A percentile compares a stretch with the other conserved stretches of the same genome.
Conservation (phyloP, 1,140 invertebrate genomes). For the Neuroterus valhalla region DNA sequence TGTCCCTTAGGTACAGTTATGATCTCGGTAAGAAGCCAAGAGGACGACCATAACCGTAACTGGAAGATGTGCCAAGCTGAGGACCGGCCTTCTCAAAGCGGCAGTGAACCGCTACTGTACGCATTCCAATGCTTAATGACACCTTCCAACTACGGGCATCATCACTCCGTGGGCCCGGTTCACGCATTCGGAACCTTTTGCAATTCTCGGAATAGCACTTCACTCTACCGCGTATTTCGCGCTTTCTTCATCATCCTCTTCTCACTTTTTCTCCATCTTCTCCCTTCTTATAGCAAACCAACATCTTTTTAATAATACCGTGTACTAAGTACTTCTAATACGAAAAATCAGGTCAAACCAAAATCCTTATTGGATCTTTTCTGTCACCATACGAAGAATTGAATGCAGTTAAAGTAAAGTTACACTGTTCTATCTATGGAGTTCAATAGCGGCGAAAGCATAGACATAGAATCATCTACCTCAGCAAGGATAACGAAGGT, state of each 20-base stretch:
- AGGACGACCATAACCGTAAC: not conserved
- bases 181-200: not conserved
- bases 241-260: not conserved
- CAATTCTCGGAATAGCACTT: not conserved
- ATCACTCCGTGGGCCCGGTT: not conserved
- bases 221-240: not conserved
- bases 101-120: not conserved
- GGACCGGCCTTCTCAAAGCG: not conserved
- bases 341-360: too few species aligned
- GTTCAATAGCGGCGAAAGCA: too few species aligned
- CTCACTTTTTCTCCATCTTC: too few species aligned
- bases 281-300: too few species aligned
- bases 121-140: not conserved
- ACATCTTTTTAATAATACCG: too few species aligned
- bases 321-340: too few species aligned
- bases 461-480: too few species aligned
- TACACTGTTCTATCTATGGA: too few species aligned
- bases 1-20: not conserved
- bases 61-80: not conserved
- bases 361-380: too few species aligned
- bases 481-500: slow-evolving; percentile 47
- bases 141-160: not conserved
- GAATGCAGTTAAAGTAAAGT: too few species aligned
- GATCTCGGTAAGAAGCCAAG: not conserved
- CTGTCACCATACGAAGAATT: too few species aligned